These are phyloP conservation scores for Equus quagga DNA, from an alignment of 2,113 vertebrate species.

Conservation along the genomic window DNA sequence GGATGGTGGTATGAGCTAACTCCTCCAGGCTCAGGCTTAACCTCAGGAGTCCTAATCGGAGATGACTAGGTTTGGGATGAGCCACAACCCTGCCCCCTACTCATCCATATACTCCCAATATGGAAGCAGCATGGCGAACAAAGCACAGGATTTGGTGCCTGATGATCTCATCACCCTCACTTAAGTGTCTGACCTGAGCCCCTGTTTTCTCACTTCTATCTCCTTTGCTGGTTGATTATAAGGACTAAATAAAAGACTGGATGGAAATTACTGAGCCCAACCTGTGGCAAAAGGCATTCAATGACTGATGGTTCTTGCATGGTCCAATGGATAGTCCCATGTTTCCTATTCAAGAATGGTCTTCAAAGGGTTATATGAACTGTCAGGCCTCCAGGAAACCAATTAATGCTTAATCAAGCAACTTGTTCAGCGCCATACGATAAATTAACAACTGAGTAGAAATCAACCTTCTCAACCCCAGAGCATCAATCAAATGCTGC, in stretches of 20 bases:
- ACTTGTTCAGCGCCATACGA: not conserved
- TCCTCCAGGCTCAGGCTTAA: not conserved
- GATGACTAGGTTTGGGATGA: not conserved
- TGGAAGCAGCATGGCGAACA: not conserved
- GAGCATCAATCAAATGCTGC: conserved; percentile 19
- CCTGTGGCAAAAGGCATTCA: not conserved
- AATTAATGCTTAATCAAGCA: conserved; percentile 53
- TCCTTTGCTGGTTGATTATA: not conserved
- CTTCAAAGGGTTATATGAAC: not conserved
- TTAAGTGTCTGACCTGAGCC: not conserved
- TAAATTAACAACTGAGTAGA: conserved; percentile 38
- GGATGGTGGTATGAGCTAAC: not conserved
- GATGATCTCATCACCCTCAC: not conserved
- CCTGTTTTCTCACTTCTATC: not conserved
- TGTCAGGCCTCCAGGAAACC: not conserved
- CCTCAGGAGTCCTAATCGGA: not conserved
- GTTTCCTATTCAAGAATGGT: conserved; percentile 15
- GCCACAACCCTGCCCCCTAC: not conserved
- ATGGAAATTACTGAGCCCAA: not conserved
- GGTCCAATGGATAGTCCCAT: not conserved
- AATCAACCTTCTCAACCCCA: conserved; percentile 10
- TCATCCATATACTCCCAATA: not conserved
- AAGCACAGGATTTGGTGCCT: not conserved
- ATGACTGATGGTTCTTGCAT: not conserved
- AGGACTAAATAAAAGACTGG: not conserved